These are phyloP conservation scores for Nymphalis polychloros DNA, from an alignment of 2,888 invertebrate species.

Conservation along the genomic window DNA sequence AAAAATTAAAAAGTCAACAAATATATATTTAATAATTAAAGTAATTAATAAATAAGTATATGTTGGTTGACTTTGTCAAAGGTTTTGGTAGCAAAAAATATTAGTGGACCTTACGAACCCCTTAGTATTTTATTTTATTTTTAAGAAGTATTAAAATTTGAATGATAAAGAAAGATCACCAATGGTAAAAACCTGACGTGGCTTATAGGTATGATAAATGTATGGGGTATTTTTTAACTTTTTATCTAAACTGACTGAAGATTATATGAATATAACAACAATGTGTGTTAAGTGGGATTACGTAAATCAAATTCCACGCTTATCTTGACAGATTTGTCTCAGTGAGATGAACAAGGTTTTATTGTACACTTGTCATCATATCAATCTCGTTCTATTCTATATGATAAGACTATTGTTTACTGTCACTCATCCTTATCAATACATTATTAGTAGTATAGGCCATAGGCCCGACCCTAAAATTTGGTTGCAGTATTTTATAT, in stretches of 20 bases:
- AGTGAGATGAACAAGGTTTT: slow-evolving; percentile 15
- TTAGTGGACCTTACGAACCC: too few species aligned
- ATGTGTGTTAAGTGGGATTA: not conserved
- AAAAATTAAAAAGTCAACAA: too few species aligned
- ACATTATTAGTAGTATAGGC: slow-evolving; percentile 14
- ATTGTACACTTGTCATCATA: slow-evolving; percentile 1
- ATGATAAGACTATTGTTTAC: slow-evolving; percentile 28
- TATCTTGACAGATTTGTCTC: slow-evolving; percentile 30
- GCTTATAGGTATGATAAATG: not conserved
- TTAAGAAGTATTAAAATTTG: too few species aligned
- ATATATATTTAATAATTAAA: too few species aligned
- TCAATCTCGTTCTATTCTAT: slow-evolving; percentile 13
- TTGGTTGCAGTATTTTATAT: too few species aligned
- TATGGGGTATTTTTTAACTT: not conserved
- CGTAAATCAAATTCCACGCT: slow-evolving; percentile 13
- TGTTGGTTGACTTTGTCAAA: too few species aligned
- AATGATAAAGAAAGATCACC: not conserved
- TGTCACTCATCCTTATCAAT: slow-evolving; percentile 30
- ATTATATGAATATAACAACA: not conserved
- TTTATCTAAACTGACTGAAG: not conserved
- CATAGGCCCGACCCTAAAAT: not conserved
- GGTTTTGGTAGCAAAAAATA: too few species aligned
- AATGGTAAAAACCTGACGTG: not conserved
- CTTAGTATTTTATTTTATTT: too few species aligned
- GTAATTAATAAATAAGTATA: too few species aligned